Evolutionary conservation across 2,888 invertebrate genomes (phyloP).

Genomic region (Bursaphelenchus okinawaensis): DNA sequence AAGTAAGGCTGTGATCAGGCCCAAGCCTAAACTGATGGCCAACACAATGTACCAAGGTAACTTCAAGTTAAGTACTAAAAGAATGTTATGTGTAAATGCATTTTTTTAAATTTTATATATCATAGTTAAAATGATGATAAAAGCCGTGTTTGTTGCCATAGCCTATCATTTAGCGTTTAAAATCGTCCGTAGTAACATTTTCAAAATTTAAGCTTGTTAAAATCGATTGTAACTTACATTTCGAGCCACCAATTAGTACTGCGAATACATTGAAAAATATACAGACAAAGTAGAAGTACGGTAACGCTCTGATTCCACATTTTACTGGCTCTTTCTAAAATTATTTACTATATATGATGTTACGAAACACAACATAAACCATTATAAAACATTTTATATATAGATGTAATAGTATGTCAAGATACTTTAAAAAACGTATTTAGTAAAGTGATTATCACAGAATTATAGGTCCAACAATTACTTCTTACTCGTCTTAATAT

Average conservation of each 20-base stretch:
- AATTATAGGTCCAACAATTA: not conserved
- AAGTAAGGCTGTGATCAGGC: not conserved
- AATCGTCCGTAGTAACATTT: too few relatives aligned
- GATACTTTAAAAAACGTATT: too few relatives aligned
- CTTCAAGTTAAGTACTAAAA: not conserved
- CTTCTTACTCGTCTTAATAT: constrained; percentile 5
- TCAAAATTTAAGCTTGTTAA: too few relatives aligned
- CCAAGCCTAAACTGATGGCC: not conserved
- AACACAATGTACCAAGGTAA: not conserved
- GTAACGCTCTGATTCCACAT: constrained; percentile 74
- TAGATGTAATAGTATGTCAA: too few relatives aligned
- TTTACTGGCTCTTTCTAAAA: constrained; percentile 37
- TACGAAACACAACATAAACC: too few relatives aligned
- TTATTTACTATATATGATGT: constrained; percentile 28
- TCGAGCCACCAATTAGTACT: constrained; percentile 77
- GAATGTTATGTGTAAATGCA: too few relatives aligned
- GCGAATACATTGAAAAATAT: constrained; percentile 86
- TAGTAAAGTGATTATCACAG: too few relatives aligned
- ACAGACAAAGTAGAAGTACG: constrained; percentile 86
- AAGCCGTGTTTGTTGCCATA: too few relatives aligned
- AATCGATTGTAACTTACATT: constrained; percentile 65
- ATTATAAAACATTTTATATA: too few relatives aligned
- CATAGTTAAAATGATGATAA: too few relatives aligned
- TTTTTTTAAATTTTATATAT: too few relatives aligned
- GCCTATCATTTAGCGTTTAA: too few relatives aligned